A percentile compares a stretch with the other conserved stretches of the same genome.
phyloP scores from a whole-genome alignment of 1,140 invertebrate species.

The Camponotus vicinus region DNA sequence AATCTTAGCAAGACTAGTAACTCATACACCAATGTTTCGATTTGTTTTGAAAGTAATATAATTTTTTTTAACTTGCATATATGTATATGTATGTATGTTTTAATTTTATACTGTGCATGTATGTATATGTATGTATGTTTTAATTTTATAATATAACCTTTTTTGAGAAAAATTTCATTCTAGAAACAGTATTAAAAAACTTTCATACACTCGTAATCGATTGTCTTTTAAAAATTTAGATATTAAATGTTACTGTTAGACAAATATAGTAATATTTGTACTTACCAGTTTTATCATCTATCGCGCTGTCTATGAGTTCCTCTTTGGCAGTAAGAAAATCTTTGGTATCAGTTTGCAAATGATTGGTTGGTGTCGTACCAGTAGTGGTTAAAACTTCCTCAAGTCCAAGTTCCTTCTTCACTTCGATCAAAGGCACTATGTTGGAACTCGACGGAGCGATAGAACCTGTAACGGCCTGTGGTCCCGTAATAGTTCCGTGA shows the following conservation, averaged over 20 bases:
- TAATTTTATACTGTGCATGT: no score
- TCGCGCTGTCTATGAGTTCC: conserved; percentile 82
- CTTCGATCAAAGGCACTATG: conserved; percentile 85
- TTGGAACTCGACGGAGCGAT: conserved; percentile 28
- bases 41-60: no score
- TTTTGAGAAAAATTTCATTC: no score
- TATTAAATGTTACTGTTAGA: background rate
- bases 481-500: conserved; percentile 76
- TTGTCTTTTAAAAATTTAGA: background rate
- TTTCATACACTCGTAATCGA: no score
- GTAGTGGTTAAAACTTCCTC: conserved; percentile 82
- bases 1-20: no score
- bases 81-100: no score
- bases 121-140: no score
- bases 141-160: no score
- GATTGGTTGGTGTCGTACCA: conserved; percentile 73
- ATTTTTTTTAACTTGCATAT: no score
- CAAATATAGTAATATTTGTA: background rate
- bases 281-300: conserved; percentile 85
- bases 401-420: conserved; percentile 84
- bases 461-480: conserved; percentile 37
- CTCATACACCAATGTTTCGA: no score
- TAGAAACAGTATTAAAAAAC: no score
- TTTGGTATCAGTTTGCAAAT: conserved; percentile 84
- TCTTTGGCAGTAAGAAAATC: conserved; percentile 86